Percentiles rank a stretch among this genome's conserved stretches.
These are phyloP conservation scores for Salminus brasiliensis DNA, from an alignment of 2,113 vertebrate genomes.

Conservation along the genomic window DNA sequence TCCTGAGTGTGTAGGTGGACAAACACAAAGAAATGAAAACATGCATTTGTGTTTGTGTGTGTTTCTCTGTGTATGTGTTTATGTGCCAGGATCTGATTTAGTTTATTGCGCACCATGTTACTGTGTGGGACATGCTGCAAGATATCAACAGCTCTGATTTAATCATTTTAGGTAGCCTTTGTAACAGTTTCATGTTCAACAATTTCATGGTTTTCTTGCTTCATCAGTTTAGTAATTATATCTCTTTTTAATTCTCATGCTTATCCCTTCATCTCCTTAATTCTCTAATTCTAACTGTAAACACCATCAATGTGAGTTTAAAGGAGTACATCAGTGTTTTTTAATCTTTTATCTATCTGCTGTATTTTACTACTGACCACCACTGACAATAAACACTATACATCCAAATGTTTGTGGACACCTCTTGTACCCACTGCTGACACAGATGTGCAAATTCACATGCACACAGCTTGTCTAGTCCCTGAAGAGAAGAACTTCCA, in stretches of 20 bases:
- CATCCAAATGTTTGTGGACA: neutral
- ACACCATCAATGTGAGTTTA: no score
- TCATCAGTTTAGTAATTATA: neutral
- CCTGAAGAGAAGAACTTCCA: no score
- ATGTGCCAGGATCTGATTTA: neutral
- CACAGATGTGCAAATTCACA: no score
- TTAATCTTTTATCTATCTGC: neutral
- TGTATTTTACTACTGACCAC: neutral
- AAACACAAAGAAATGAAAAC: neutral
- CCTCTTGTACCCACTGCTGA: no score
- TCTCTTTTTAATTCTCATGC: neutral
- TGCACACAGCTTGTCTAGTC: no score
- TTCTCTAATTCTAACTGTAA: no score
- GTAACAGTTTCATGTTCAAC: neutral
- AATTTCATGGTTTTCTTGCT: neutral
- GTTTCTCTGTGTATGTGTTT: conserved; percentile 16
- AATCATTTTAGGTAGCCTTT: neutral
- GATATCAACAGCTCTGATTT: neutral
- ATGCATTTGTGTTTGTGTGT: neutral
- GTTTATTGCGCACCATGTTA: neutral
- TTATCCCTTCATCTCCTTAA: no score
- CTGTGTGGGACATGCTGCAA: neutral
- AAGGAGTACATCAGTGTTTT: no score
- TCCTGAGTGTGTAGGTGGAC: neutral
- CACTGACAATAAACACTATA: neutral